Evolutionary conservation across 2,888 invertebrate species (phyloP).

Genomic region (Athalia rosae): DNA sequence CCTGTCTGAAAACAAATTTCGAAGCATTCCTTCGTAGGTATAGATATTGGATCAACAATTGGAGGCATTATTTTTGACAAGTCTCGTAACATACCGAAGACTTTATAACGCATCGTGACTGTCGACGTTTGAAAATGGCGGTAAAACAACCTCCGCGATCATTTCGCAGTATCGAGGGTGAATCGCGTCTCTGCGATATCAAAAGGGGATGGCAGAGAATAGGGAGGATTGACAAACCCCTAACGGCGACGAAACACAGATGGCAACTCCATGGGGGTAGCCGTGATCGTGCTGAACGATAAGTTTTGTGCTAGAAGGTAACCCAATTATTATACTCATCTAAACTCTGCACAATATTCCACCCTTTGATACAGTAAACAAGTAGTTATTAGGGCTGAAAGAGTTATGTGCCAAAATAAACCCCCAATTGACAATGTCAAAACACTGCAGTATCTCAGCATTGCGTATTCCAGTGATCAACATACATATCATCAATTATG

Average conservation of each 20-base stretch:
- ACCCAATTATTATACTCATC: conserved; percentile 53
- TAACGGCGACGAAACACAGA: conserved; percentile 38
- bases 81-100: no score
- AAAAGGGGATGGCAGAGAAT: background rate
- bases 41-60: no score
- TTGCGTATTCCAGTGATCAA: conserved; percentile 49
- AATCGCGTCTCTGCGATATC: background rate
- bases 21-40: no score
- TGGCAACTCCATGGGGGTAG: conserved; percentile 57
- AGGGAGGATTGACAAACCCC: conserved; percentile 25
- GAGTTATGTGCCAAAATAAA: background rate
- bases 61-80: no score
- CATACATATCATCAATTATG: conserved; percentile 42
- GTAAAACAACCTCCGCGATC: conserved; percentile 1
- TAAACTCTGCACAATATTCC: background rate
- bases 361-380: background rate
- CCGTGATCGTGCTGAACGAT: conserved; percentile 50
- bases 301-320: conserved; percentile 57
- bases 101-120: no score
- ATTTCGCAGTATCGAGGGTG: conserved; percentile 31
- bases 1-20: no score
- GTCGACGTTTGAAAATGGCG: background rate
- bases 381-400: background rate
- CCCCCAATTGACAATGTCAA: conserved; percentile 9
- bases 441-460: conserved; percentile 49